phyloP scores from a whole-genome alignment of 2,113 vertebrate species.

The Oreamnos americanus region DNA sequence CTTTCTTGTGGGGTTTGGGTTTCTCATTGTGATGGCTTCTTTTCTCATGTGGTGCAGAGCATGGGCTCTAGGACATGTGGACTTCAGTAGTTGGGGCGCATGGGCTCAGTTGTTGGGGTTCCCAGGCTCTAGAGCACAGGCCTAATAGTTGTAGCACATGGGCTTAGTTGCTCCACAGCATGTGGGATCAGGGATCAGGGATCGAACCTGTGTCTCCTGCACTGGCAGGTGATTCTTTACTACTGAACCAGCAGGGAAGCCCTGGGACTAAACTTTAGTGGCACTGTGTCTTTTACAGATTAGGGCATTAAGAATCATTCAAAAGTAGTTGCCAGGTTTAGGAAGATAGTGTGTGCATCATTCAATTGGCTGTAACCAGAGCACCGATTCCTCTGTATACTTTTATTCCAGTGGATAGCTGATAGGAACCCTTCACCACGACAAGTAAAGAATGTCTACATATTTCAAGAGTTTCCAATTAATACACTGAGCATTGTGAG shows the following conservation, averaged over 20 bases:
- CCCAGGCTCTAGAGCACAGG: neutral
- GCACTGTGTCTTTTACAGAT: neutral
- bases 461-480: neutral
- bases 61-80: neutral
- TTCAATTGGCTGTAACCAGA: neutral
- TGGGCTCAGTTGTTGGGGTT: neutral
- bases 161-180: fast-evolving
- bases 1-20: neutral
- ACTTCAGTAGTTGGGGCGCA: neutral
- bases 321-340: neutral
- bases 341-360: neutral
- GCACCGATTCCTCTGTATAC: neutral
- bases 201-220: neutral
- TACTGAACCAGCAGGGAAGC: neutral
- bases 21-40: neutral
- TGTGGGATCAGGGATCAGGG: neutral
- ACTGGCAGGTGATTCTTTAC: neutral
- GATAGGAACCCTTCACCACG: neutral
- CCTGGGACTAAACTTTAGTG: neutral
- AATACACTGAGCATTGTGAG: neutral
- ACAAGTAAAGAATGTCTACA: neutral
- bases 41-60: neutral
- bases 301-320: neutral
- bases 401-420: neutral
- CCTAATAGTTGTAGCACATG: neutral